Evolutionary conservation across 1,140 invertebrate genomes (phyloP).

Genomic region (Aphelenchoides fujianensis): DNA sequence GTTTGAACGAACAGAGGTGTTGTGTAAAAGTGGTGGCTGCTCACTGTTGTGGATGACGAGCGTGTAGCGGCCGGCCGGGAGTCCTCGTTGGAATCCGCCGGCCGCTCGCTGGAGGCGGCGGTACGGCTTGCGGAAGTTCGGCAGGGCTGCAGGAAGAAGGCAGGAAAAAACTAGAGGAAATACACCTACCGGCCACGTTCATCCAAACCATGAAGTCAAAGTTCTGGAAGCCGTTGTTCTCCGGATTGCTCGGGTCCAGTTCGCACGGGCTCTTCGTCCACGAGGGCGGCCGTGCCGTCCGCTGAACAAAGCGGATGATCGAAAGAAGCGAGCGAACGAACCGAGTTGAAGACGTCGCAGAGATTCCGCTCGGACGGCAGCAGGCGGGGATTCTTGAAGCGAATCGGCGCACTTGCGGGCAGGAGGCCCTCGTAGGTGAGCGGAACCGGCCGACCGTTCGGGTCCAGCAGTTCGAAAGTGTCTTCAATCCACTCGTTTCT

Average conservation of each 20-base stretch:
- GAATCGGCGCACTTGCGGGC: background rate
- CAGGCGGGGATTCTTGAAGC: constrained; percentile 20
- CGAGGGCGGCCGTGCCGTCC: background rate
- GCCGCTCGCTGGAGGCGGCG: constrained; percentile 62
- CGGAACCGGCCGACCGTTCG: background rate
- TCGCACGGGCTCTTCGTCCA: constrained; percentile 1
- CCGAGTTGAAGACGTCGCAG: constrained; percentile 13
- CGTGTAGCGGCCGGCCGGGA: background rate
- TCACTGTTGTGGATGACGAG: constrained; percentile 14
- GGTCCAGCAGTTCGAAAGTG: background rate
- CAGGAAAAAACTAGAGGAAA: too few species aligned
- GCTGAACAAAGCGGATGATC: background rate
- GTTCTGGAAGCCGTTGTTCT: constrained; percentile 66
- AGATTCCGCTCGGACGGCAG: constrained; percentile 11
- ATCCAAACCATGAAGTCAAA: constrained; percentile 98
- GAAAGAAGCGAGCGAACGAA: background rate
- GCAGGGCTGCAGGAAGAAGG: constrained; percentile 88
- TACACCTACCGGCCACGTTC: too few species aligned
- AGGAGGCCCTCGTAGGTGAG: constrained; percentile 9
- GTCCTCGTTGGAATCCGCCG: background rate
- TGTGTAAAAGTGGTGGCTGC: background rate
- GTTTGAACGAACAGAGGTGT: constrained; percentile 20
- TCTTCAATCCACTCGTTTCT: background rate
- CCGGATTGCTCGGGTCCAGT: background rate
- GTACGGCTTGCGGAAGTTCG: constrained; percentile 89